phyloP scores from a whole-genome alignment of 2,888 invertebrate genomes.

The Ptilodon capucinus region DNA sequence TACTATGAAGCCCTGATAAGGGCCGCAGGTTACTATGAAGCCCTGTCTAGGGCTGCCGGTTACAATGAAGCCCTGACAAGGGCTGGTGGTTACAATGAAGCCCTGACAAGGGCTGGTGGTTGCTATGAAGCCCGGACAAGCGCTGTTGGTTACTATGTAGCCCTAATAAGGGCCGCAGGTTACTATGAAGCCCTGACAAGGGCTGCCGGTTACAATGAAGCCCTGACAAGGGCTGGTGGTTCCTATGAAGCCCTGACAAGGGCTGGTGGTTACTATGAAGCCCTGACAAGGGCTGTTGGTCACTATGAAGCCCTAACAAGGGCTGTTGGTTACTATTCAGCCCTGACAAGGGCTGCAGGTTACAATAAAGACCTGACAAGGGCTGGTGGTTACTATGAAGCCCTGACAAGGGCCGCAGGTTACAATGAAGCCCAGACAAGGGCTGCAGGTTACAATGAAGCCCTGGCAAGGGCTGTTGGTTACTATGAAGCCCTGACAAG shows the following conservation, averaged over 20 bases:
- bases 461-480: neutral
- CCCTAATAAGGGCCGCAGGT: conserved; percentile 5
- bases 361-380: conserved; percentile 10
- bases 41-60: too few relatives aligned
- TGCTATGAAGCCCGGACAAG: conserved; percentile 7
- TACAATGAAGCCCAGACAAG: neutral
- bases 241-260: neutral
- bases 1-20: too few relatives aligned
- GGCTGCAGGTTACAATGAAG: conserved; percentile 1
- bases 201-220: conserved; percentile 3
- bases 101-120: conserved; percentile 8
- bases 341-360: neutral
- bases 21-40: too few relatives aligned
- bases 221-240: conserved; percentile 8
- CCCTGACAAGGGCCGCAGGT: neutral
- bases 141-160: neutral
- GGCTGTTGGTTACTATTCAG: neutral
- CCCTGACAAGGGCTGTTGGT: neutral
- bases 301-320: conserved; percentile 4
- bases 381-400: conserved; percentile 3
- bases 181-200: conserved; percentile 4
- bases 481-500: conserved; percentile 14
- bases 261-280: neutral
- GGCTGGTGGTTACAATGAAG: neutral
- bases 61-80: neutral